Conservation (phyloP, 2,888 invertebrate genomes). For the Reticulitermes lucifugus region DNA sequence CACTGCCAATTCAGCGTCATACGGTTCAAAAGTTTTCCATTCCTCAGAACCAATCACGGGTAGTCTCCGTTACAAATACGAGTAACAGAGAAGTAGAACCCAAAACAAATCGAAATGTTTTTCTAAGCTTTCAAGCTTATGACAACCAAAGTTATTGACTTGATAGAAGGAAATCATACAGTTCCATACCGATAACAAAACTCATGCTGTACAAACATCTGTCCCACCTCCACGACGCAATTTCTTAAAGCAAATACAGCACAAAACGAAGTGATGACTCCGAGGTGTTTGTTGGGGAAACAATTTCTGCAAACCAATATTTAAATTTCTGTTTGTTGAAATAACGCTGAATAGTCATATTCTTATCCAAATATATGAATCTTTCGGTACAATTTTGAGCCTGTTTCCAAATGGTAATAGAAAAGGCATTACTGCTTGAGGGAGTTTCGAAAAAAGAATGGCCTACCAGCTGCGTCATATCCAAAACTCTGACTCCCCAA, state of each 20-base stretch:
- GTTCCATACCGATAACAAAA: neutral
- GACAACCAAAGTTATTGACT: neutral
- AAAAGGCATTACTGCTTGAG: no score
- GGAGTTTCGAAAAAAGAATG: no score
- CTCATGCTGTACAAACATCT: neutral
- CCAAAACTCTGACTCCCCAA: no score
- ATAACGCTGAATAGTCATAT: neutral
- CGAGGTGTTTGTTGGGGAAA: neutral
- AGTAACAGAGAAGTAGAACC: no score
- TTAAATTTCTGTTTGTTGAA: neutral
- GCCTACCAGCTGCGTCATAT: no score
- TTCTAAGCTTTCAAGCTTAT: neutral
- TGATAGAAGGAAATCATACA: neutral
- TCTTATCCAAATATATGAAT: neutral
- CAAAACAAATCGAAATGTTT: neutral
- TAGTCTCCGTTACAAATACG: no score
- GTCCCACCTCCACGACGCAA: neutral
- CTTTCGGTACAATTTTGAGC: no score
- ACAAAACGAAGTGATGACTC: neutral
- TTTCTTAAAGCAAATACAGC: neutral
- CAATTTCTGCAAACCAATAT: slow-evolving; percentile 13
- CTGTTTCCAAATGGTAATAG: no score
- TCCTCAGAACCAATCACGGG: neutral
- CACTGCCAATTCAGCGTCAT: no score
- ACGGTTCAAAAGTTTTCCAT: neutral